Base-by-base conservation (phyloP, 2,888 invertebrate genomes). In the Stenchaetothrips biformis region DNA sequence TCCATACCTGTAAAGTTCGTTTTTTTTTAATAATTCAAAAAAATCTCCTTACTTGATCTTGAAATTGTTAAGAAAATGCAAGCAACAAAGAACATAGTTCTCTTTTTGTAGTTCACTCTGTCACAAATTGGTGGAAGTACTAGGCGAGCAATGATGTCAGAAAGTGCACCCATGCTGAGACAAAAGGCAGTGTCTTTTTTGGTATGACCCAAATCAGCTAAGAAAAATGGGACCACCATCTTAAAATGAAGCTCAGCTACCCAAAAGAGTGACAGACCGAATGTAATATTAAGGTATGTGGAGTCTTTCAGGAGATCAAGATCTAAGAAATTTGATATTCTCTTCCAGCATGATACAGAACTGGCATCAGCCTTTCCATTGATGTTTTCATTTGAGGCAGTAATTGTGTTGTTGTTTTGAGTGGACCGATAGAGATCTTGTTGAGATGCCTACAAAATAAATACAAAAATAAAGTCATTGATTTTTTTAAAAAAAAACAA, bases 161-260 rank as follows among this genome's bases (percentile, higher is more conserved):
- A 90, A 6, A 89, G 88, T 2, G 93, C 92, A 80, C 92, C 89
- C 0, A 90, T 88, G n/a, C 93, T 92, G 92, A 93, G 92, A 82
- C 92, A 92, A 77, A 87, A 87, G 1, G 93, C 92, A 4, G 92
- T 91, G 83, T 92, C 87, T 79, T 89, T 86, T 80, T 88, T 86
- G 9, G 86, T 85, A 16, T 90, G 85, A 21, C 85, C 85, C 18
- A 86, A 83, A 2, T 85, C 84, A 16, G 86, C 86, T 2, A 93
- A 87, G 84, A 92, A 93, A 84, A 91, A 90, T 8, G 93, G 93
- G 83, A 89, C 92, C 62, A 93, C 87, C 89, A 93, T 90, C 81
- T 92, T 91, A 84, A 93, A 93, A 84, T 92, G 92, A 81, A 92
- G 90, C 79, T 92, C 90, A 0, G 92, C 91, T 9, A 92, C 91